A percentile compares a stretch with the other conserved stretches of the same genome.
phyloP scores from a whole-genome alignment of 2,888 invertebrate genomes.

The Tinea semifulvella region DNA sequence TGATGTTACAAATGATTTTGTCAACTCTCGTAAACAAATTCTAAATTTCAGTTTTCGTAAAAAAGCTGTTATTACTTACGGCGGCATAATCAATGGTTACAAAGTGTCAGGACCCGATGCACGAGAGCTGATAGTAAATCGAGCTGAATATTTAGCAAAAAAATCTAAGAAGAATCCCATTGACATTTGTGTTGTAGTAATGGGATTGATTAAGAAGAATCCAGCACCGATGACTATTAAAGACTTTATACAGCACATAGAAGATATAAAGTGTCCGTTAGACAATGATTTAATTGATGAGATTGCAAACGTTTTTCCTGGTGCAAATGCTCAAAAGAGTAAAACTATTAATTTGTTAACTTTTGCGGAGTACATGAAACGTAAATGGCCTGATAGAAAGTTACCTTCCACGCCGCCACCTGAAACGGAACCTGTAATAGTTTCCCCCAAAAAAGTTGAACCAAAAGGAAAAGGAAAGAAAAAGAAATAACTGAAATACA shows the following conservation, averaged over 20 bases:
- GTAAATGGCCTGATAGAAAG: conserved; percentile 42
- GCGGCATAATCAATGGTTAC: conserved; percentile 25
- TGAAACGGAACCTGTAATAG: conserved; percentile 26
- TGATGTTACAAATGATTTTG: conserved; percentile 28
- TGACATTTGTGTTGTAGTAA: conserved; percentile 33
- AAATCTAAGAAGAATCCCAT: conserved; percentile 28
- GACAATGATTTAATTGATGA: conserved; percentile 33
- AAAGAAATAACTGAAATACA: not conserved
- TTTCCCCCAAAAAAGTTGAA: not conserved
- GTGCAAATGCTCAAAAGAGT: conserved; percentile 24
- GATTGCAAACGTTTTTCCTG: conserved; percentile 30
- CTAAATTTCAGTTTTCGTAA: conserved; percentile 26
- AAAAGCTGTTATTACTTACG: conserved; percentile 31
- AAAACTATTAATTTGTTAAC: conserved; percentile 30
- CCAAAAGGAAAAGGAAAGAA: not conserved
- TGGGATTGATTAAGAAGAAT: conserved; percentile 32
- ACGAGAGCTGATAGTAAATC: conserved; percentile 34
- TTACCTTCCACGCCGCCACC: conserved; percentile 38
- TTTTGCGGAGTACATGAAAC: conserved; percentile 34
- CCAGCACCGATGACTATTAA: conserved; percentile 25
- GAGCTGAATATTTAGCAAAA: conserved; percentile 33
- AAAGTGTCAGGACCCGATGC: conserved; percentile 26
- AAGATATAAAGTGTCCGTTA: conserved; percentile 23
- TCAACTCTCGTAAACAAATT: conserved; percentile 24
- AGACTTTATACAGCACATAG: conserved; percentile 26